Conservation (phyloP, 2,113 vertebrate genomes). For the Oryzias celebensis region DNA sequence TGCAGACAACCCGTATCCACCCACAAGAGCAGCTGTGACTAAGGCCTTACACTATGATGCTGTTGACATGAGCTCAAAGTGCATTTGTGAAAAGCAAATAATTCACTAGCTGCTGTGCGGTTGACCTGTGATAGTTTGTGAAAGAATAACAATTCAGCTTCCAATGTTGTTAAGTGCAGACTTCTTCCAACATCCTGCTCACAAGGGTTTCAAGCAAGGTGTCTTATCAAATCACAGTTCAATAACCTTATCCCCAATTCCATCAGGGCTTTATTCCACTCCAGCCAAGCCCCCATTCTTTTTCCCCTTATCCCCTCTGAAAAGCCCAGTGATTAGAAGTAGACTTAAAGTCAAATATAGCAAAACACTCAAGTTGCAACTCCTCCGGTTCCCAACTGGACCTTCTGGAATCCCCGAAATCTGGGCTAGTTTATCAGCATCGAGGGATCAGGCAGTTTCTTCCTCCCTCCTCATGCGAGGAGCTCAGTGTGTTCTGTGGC, state of each 20-base stretch:
- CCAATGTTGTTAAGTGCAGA: slow-evolving; percentile 7
- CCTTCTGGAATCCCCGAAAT: slow-evolving; percentile 55
- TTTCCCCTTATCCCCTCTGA: slow-evolving; percentile 54
- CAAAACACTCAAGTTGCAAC: slow-evolving; percentile 8
- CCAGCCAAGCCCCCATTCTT: slow-evolving; percentile 52
- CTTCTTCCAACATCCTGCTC: slow-evolving; percentile 39
- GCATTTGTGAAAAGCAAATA: slow-evolving; percentile 10
- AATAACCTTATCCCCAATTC: slow-evolving; percentile 56
- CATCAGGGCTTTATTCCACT: slow-evolving; percentile 56
- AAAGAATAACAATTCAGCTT: slow-evolving; percentile 10
- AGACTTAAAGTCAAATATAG: slow-evolving; percentile 55
- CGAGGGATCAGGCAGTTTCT: slow-evolving; percentile 61
- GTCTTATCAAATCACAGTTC: slow-evolving; percentile 46
- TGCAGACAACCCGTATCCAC: too few species aligned
- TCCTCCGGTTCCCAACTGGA: slow-evolving; percentile 31
- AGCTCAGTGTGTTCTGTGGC: slow-evolving; percentile 48
- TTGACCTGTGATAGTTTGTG: not conserved
- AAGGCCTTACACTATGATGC: slow-evolving; percentile 9
- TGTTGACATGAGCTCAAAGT: slow-evolving; percentile 28
- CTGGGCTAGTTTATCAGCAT: slow-evolving; percentile 65
- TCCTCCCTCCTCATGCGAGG: slow-evolving; percentile 35
- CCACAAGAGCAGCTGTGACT: not conserved
- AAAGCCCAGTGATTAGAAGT: slow-evolving; percentile 70
- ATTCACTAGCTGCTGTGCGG: slow-evolving; percentile 2
- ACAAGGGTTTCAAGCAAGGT: slow-evolving; percentile 38